Percentiles rank a stretch among this genome's conserved stretches.
These are phyloP conservation scores for Sylvilagus floridanus DNA, from an alignment of 2,797 vertebrate genomes.

Conservation along the genomic window DNA sequence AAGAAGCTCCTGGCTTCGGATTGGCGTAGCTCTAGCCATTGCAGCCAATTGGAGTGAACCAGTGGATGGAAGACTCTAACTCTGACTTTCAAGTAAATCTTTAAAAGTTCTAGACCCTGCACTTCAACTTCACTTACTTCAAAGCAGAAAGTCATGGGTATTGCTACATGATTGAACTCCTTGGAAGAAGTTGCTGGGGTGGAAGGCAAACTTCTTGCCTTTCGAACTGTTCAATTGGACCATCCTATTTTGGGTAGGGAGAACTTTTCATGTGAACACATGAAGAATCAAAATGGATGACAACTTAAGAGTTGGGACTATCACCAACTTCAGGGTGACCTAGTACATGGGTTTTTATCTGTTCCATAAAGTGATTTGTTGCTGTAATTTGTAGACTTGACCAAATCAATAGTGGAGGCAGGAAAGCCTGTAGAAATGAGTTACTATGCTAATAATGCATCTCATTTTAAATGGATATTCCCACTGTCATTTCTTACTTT, in stretches of 20 bases:
- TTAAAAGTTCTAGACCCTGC: not conserved
- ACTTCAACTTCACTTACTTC: not conserved
- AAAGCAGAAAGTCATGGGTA: not conserved
- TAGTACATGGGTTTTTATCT: not conserved
- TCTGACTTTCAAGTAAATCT: too few species aligned
- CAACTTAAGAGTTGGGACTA: not conserved
- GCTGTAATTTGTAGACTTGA: not conserved
- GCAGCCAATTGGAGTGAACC: too few species aligned
- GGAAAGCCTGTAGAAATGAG: not conserved
- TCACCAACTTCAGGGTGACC: not conserved
- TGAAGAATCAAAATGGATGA: not conserved
- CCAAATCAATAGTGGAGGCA: not conserved
- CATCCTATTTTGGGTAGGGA: fast-evolving
- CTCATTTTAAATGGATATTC: not conserved
- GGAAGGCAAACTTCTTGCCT: not conserved
- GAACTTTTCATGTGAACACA: not conserved
- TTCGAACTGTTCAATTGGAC: not conserved
- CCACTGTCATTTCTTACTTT: not conserved
- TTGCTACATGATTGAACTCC: not conserved
- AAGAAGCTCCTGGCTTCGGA: too few species aligned
- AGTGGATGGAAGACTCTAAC: too few species aligned
- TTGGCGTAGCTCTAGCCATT: too few species aligned
- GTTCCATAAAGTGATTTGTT: not conserved
- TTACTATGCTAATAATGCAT: not conserved
- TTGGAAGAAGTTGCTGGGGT: not conserved